phyloP scores from a whole-genome alignment of 2,113 vertebrate genomes.

The Heptranchias perlo region DNA sequence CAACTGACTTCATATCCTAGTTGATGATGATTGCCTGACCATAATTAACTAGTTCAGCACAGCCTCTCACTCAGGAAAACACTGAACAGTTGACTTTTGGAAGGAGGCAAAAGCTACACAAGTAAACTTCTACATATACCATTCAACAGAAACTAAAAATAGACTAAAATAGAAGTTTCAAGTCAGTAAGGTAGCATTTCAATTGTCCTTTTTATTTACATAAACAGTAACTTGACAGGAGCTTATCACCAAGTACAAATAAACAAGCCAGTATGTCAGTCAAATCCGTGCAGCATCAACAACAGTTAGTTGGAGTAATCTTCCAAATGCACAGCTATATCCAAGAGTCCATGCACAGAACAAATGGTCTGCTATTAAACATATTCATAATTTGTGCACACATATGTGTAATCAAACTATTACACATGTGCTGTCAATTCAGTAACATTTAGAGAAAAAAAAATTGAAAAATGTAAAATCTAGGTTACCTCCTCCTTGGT shows the following conservation, averaged over 20 bases:
- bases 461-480: not conserved
- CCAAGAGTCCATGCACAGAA: not conserved
- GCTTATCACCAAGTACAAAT: not conserved
- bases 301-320: not conserved
- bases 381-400: not conserved
- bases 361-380: not conserved
- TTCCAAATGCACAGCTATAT: not conserved
- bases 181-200: not conserved
- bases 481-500: not conserved
- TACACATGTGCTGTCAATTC: not conserved
- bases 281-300: not conserved
- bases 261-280: not conserved
- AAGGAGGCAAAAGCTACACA: not conserved
- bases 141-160: not conserved
- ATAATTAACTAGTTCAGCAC: not conserved
- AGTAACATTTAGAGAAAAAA: not conserved
- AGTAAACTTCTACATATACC: not conserved
- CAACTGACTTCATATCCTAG: not conserved
- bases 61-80: not conserved
- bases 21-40: not conserved
- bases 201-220: not conserved
- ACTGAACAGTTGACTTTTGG: too few species aligned
- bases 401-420: not conserved
- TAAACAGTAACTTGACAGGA: too few species aligned
- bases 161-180: not conserved